phyloP scores from a whole-genome alignment of 2,888 invertebrate species.

The Agonopterix subpropinquella region DNA sequence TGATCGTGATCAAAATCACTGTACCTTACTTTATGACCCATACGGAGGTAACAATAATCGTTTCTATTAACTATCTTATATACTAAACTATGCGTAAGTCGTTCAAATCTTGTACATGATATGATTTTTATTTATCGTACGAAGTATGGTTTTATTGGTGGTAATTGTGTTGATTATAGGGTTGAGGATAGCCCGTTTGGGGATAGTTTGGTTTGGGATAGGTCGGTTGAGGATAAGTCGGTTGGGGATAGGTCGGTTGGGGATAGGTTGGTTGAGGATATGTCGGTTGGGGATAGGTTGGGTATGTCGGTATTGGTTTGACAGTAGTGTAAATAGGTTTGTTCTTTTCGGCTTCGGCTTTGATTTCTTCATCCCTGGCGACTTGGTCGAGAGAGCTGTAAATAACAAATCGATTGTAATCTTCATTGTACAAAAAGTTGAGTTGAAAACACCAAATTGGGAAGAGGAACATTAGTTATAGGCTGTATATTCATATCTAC shows the following conservation, averaged over 20 bases:
- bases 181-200: constrained; percentile 5
- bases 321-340: constrained; percentile 14
- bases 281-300: constrained; percentile 11
- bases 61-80: neutral
- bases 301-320: constrained; percentile 8
- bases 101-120: neutral
- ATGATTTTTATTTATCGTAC: constrained; percentile 17
- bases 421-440: too few species aligned
- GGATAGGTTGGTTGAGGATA: constrained; percentile 14
- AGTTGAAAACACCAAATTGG: too few species aligned
- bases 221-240: constrained; percentile 7
- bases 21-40: constrained; percentile 15
- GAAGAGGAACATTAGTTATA: too few species aligned
- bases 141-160: constrained; percentile 19
- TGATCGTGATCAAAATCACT: constrained; percentile 59
- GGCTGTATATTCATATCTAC: too few species aligned
- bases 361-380: constrained; percentile 43
- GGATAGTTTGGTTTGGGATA: constrained; percentile 15
- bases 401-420: constrained; percentile 6
- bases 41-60: constrained; percentile 23
- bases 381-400: constrained; percentile 46
- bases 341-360: constrained; percentile 42
- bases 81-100: neutral
- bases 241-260: constrained; percentile 18
- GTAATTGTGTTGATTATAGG: constrained; percentile 16